These are phyloP conservation scores for Pseudomyrmex pallidus DNA, from an alignment of 1,140 invertebrate genomes.

Conservation along the genomic window DNA sequence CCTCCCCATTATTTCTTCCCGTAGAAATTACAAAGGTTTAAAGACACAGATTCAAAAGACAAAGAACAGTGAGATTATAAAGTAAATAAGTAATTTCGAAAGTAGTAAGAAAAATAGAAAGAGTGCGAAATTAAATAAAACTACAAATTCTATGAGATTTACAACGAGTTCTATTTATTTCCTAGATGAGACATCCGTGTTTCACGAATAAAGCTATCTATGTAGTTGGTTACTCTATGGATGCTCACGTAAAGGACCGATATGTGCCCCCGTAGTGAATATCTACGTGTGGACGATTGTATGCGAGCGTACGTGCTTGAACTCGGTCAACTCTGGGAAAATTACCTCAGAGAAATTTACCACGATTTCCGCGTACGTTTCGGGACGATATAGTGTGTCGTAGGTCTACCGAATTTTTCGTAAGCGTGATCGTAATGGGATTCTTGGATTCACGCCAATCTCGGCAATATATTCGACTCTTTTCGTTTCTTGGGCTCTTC, in stretches of 20 bases:
- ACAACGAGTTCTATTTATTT: slow-evolving; percentile 22
- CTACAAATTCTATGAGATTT: slow-evolving; percentile 13
- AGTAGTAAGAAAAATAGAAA: neutral
- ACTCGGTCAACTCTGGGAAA: slow-evolving; percentile 42
- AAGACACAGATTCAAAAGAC: no score
- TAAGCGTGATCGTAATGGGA: slow-evolving; percentile 33
- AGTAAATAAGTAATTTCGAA: no score
- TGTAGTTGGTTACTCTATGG: slow-evolving; percentile 25
- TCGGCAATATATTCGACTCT: slow-evolving; percentile 4
- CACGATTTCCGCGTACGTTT: slow-evolving; percentile 51
- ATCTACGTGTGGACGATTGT: slow-evolving; percentile 42
- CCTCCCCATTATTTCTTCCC: neutral
- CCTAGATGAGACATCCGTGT: slow-evolving; percentile 11
- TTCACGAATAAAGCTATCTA: neutral
- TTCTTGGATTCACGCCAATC: neutral
- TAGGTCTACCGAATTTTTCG: slow-evolving; percentile 31
- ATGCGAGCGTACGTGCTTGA: slow-evolving; percentile 51
- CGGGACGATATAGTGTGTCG: slow-evolving; percentile 22
- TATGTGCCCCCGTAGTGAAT: slow-evolving; percentile 22
- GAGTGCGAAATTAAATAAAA: slow-evolving; percentile 33
- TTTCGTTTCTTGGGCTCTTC: neutral
- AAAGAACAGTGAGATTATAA: no score
- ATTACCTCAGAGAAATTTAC: slow-evolving; percentile 53
- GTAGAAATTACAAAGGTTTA: slow-evolving; percentile 8
- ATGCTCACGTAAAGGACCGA: slow-evolving; percentile 21